These are phyloP conservation scores for Acomys russatus DNA, from an alignment of 2,797 vertebrate genomes.

Conservation along the genomic window DNA sequence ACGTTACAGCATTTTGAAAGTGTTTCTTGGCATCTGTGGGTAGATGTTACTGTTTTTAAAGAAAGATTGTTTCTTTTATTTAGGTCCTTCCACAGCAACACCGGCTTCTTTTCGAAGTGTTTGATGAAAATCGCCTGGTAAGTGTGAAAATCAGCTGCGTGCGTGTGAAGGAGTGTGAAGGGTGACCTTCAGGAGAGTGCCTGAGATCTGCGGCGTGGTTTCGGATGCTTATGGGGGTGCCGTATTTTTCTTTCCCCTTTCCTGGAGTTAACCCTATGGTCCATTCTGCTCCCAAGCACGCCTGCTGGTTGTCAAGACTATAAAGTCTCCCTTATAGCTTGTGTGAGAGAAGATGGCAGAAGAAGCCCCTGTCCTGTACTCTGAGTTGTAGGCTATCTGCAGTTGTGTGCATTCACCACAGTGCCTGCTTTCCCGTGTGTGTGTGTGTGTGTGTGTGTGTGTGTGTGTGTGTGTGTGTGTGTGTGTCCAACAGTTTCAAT, in stretches of 20 bases:
- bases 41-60: constrained; percentile 55
- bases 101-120: constrained; percentile 96
- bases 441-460: background rate
- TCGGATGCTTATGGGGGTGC: background rate
- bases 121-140: constrained; percentile 99
- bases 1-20: background rate
- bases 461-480: background rate
- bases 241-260: background rate
- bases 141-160: constrained; percentile 81
- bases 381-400: background rate
- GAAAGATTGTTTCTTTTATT: constrained; percentile 65
- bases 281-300: background rate
- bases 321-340: background rate
- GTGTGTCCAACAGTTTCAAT: too few relatives aligned
- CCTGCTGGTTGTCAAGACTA: background rate
- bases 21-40: constrained; percentile 17
- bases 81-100: constrained; percentile 96
- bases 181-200: background rate
- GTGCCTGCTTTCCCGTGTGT: background rate
- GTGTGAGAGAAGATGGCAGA: too few relatives aligned
- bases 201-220: background rate
- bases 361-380: background rate
- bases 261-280: background rate
- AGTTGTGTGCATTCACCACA: background rate
- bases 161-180: background rate